phyloP scores from a whole-genome alignment of 2,888 invertebrate genomes.

The Oscheius sp. region DNA sequence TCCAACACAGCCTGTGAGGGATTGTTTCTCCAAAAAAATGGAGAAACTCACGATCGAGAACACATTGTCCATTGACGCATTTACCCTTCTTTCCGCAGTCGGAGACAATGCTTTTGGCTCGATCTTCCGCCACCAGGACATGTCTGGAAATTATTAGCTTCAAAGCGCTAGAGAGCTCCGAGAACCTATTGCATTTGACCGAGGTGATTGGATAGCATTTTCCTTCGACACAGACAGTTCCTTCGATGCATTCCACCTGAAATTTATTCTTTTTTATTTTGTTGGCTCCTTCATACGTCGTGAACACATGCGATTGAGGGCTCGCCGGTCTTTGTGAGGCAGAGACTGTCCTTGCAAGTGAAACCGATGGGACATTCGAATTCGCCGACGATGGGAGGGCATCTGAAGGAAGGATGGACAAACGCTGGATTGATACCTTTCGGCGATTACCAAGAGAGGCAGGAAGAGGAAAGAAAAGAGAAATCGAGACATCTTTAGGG shows the following conservation, averaged over 20 bases:
- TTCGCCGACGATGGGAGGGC: constrained; percentile 64
- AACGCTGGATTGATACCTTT: constrained; percentile 1
- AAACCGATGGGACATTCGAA: constrained; percentile 61
- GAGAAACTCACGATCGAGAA: constrained; percentile 51
- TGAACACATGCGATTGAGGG: constrained; percentile 48
- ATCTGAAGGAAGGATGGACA: constrained; percentile 37
- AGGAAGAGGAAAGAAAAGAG: not conserved
- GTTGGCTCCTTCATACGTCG: constrained; percentile 39
- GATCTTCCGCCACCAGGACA: constrained; percentile 54
- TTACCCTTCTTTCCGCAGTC: constrained; percentile 61
- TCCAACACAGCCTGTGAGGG: constrained; percentile 53
- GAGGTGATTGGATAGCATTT: constrained; percentile 55
- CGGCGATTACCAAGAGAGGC: not conserved
- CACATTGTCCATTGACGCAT: constrained; percentile 64
- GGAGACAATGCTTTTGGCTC: constrained; percentile 55
- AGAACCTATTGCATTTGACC: constrained; percentile 61
- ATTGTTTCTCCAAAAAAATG: not conserved
- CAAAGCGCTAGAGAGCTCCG: constrained; percentile 13
- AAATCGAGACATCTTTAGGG: not conserved
- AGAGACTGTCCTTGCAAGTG: constrained; percentile 54
- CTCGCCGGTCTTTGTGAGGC: constrained; percentile 46
- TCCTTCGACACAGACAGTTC: constrained; percentile 51
- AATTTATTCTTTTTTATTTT: not conserved
- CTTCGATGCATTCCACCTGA: constrained; percentile 52
- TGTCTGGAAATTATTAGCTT: too few relatives aligned